phyloP scores from a whole-genome alignment of 2,113 vertebrate genomes.

The Monarcha castaneiventris region DNA sequence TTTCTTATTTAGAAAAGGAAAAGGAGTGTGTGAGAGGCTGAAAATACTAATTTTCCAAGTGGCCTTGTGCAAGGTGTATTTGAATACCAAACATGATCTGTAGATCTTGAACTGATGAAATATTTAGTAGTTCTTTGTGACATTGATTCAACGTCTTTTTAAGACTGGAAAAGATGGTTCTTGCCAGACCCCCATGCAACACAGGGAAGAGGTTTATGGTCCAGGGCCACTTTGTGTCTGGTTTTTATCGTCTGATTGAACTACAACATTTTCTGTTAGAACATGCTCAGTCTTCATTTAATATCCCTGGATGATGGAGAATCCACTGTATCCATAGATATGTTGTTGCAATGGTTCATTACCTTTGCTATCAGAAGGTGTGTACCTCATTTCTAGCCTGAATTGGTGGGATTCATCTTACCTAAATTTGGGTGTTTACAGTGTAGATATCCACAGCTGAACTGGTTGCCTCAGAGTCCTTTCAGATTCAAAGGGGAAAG shows the following conservation, averaged over 20 bases:
- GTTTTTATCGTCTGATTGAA: not conserved
- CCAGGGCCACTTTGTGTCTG: not conserved
- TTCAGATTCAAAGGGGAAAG: not conserved
- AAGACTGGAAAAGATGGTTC: not conserved
- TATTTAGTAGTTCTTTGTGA: not conserved
- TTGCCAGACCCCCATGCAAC: not conserved
- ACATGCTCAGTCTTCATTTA: conserved; percentile 4
- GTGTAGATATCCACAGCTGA: not conserved
- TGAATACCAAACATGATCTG: not conserved
- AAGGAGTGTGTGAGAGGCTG: not conserved
- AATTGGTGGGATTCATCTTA: not conserved
- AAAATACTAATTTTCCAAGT: not conserved
- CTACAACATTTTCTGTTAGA: not conserved
- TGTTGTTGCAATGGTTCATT: not conserved
- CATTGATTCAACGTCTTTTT: not conserved
- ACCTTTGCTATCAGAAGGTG: not conserved
- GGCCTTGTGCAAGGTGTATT: not conserved
- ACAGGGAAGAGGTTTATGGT: not conserved
- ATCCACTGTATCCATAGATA: not conserved
- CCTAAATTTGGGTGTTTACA: not conserved
- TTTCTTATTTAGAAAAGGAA: not conserved
- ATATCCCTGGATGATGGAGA: not conserved
- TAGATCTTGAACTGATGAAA: not conserved
- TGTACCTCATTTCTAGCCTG: not conserved
- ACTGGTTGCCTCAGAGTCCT: not conserved